phyloP scores from a whole-genome alignment of 1,140 invertebrate species.

The Periplaneta americana region DNA sequence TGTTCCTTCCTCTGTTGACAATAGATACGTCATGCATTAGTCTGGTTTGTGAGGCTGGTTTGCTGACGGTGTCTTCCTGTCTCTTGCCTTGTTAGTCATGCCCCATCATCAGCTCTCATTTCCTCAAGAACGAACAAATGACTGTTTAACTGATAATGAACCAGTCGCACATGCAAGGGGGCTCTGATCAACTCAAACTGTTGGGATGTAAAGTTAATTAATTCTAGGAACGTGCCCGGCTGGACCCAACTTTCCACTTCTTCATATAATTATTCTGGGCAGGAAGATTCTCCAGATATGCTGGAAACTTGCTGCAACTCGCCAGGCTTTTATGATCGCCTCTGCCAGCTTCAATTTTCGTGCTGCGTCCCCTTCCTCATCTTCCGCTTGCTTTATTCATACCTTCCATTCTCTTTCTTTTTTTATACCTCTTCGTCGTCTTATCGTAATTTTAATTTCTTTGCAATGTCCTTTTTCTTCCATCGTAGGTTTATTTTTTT shows the following conservation, averaged over 20 bases:
- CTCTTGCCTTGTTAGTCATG: too few species aligned
- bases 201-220: not conserved
- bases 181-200: not conserved
- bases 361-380: not conserved
- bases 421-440: not conserved
- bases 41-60: too few species aligned
- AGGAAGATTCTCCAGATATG: not conserved
- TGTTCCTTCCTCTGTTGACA: too few species aligned
- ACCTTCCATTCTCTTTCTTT: not conserved
- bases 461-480: not conserved
- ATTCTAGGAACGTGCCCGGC: not conserved
- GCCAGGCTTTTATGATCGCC: not conserved
- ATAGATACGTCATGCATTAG: too few species aligned
- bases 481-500: not conserved
- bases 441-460: not conserved
- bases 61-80: too few species aligned
- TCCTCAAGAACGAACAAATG: not conserved
- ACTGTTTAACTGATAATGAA: not conserved
- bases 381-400: not conserved
- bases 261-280: not conserved
- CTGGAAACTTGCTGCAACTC: not conserved
- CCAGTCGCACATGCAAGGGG: not conserved
- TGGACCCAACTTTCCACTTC: not conserved
- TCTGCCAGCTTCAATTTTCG: not conserved
- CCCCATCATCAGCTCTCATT: not conserved